phyloP scores from a whole-genome alignment of 53 echinoderm and acorn worm genomes.

The Holothuria scabra region DNA sequence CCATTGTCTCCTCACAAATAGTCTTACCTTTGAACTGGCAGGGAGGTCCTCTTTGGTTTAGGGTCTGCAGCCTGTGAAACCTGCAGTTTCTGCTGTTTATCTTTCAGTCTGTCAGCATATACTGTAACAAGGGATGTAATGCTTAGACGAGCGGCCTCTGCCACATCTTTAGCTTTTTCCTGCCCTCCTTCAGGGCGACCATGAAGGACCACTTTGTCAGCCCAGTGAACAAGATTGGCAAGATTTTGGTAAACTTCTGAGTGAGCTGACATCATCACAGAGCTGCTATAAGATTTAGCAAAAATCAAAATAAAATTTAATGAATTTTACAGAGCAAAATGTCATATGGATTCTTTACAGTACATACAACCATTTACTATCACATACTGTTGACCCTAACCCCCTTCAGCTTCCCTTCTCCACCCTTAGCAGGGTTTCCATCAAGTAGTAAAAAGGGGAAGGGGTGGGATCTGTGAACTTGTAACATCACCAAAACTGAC shows the following conservation, averaged over 20 bases:
- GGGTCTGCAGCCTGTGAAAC: neutral
- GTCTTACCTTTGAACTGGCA: neutral
- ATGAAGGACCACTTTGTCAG: conserved; percentile 90
- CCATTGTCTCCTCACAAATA: no score
- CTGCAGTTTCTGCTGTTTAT: conserved; percentile 48
- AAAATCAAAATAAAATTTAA: neutral
- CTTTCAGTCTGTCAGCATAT: conserved; percentile 77
- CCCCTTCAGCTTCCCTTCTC: no score
- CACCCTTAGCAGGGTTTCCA: no score
- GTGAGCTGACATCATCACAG: conserved; percentile 79
- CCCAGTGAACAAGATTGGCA: conserved; percentile 95
- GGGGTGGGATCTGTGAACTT: no score
- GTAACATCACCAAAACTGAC: no score
- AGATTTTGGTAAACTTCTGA: conserved; percentile 89
- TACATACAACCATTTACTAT: no score
- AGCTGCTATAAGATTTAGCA: conserved; percentile 57
- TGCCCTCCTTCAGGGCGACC: conserved; percentile 71
- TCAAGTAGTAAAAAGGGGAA: no score
- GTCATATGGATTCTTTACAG: no score
- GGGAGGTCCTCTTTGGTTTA: neutral
- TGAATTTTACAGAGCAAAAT: no score
- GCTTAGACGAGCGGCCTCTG: conserved; percentile 75
- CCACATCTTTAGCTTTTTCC: conserved; percentile 52
- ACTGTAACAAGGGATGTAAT: conserved; percentile 79
- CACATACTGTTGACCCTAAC: no score